Evolutionary conservation across 2,797 vertebrate species (phyloP), one percentile per base, ranked within the genome.

Genomic region (Phrynocephalus vlangalii): DNA sequence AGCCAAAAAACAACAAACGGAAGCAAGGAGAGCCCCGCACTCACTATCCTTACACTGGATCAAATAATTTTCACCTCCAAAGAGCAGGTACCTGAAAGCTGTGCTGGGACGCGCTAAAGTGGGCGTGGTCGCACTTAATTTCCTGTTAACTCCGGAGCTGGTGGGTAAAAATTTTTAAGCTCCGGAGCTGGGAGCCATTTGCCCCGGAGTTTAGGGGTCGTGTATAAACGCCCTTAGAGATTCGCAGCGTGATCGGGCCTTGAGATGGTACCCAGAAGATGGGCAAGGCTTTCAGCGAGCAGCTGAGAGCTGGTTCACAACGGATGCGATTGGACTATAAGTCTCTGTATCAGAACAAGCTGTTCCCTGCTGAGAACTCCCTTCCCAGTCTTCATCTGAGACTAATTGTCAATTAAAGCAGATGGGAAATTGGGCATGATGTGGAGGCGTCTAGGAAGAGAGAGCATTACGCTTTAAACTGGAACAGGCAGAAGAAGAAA

Each of bases 361-460:
- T 84, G 82, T 84, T 84, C 76, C 75, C 75, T 48, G 22, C 76
- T 63, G 76, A 20, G 50, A 71, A 86, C 77, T 63, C 68, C 79
- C 77, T 63, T 71, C 63, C 33, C 33, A 79, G 82, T 50, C 44
- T 60, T 72, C 82, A 30, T 56, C 82, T n/a, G 81, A 83, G 50
- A 87, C 81, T 84, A 84, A 88, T 88, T 84, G 75, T 79, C 87
- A 88, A 83, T 88, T 83, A 88, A 44, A 79, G 50, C 76, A 72
- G 68, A 88, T 71, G 86, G 73, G 86, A 87, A 87, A 83, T 77
- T 87, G 73, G 67, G 75, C 52, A 30, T 72, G 77, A 84, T 13
- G 13, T 52, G 83, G 52, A 87, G 11, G 20, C 60, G 5, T 70
- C 38, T 38, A 81, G 48, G 11, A 56, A 50, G 33, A 20, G 66